Base-by-base conservation (phyloP, 2,113 vertebrate genomes). In the Laticauda laticaudata region DNA sequence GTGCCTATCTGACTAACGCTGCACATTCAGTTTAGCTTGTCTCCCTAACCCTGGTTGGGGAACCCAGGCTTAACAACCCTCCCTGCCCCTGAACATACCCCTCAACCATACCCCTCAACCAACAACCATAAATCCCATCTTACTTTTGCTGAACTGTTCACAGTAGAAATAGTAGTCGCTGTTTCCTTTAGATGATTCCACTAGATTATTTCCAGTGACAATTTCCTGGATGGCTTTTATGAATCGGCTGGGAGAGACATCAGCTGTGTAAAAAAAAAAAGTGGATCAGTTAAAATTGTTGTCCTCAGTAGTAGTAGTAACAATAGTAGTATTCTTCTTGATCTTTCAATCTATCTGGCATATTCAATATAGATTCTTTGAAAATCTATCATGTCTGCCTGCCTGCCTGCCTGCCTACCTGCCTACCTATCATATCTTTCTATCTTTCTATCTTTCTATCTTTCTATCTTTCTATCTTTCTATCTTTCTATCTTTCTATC, bases 111-210 rank as follows among this genome's bases (percentile, higher is more conserved):
- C 34, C 34, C 34, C 34, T 39, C 34, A 39, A 39, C 34, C 69
- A 81, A 21, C 69, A 81, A 39, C 34, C 34, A 20, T 39, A 55
- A 39, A 55, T 11, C 3, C 54, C 1, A 21, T 7, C 85, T 59
- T 55, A 93, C 92, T 87, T 69, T 23, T 43, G 48, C 57, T 18
- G 11, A 93, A 51, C 18, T 91, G 48, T 88, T 93, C 92, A n/a
- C 92, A 93, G 43, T 91, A 54, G 89, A 93, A 91, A 59, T 75
- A 91, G 85, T 12, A 91, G 85, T 56, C 75, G 2, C 18, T 91
- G 48, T 93, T 75, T 34, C 75, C 10, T 3, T 81, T 23, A 2
- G 34, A 8, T 0, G 11, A 12, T 55, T 93, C 90, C 85, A 93
- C 90, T 34, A 23, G 45, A 56, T 91, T 91, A 91, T 93, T 93